phyloP scores from a whole-genome alignment of 2,888 invertebrate genomes.

The Melanophora roralis region DNA sequence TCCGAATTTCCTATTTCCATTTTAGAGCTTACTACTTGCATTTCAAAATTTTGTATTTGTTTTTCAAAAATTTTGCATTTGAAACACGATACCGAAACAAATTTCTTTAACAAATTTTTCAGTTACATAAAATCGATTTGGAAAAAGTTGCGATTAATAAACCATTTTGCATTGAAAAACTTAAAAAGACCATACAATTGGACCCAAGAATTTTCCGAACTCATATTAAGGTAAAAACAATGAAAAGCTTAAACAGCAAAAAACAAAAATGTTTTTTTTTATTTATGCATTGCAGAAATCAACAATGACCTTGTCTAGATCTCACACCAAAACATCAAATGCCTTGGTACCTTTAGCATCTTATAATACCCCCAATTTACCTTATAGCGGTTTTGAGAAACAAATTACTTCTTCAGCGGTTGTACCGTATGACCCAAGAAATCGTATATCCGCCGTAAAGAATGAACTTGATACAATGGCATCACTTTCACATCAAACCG shows the following conservation, averaged over 20 bases:
- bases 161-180: constrained; percentile 50
- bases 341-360: neutral
- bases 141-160: constrained; percentile 53
- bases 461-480: constrained; percentile 2
- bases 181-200: constrained; percentile 48
- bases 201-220: constrained; percentile 63
- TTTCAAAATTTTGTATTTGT: too few relatives aligned
- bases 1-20: too few relatives aligned
- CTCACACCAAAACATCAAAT: neutral
- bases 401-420: neutral
- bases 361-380: neutral
- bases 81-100: too few relatives aligned
- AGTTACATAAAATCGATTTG: constrained; percentile 62
- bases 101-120: constrained; percentile 6
- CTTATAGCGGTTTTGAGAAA: neutral
- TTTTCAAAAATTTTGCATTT: neutral
- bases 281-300: constrained; percentile 14
- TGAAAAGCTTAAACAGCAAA: too few relatives aligned
- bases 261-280: neutral
- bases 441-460: constrained; percentile 18
- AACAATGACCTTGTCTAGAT: neutral
- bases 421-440: constrained; percentile 54
- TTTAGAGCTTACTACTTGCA: too few relatives aligned
- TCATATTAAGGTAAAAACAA: constrained; percentile 52
- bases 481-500: constrained; percentile 29